Percentiles rank a stretch among this genome's conserved stretches.
These are phyloP conservation scores for Spilogale gracilis DNA, from an alignment of 2,113 vertebrate species.

Conservation along the genomic window DNA sequence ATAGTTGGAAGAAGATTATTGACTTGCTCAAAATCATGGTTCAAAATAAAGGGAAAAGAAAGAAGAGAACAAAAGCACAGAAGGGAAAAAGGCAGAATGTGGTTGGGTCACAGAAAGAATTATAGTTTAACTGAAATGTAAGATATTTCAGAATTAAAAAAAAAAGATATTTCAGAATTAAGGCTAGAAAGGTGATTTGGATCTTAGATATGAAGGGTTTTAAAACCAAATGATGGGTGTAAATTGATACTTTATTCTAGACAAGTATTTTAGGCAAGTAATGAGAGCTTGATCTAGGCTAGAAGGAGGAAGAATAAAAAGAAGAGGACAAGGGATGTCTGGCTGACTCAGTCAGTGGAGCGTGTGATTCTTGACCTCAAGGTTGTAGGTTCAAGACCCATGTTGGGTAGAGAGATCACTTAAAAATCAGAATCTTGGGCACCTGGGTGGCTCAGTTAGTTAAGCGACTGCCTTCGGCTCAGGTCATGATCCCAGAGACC, in stretches of 20 bases:
- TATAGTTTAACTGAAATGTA: conserved; percentile 5
- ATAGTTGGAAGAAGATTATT: background rate
- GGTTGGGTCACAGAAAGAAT: conserved; percentile 15
- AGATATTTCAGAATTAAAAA: background rate
- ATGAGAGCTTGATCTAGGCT: background rate
- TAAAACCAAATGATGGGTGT: background rate
- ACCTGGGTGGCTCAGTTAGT: too few relatives aligned
- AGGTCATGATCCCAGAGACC: too few relatives aligned
- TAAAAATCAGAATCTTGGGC: background rate
- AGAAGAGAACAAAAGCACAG: background rate
- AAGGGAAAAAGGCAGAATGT: background rate
- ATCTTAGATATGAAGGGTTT: conserved; percentile 31
- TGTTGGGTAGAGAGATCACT: background rate
- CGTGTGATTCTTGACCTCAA: background rate
- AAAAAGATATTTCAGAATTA: conserved; percentile 3
- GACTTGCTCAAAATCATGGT: background rate
- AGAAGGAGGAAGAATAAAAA: background rate
- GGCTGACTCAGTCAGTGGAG: background rate
- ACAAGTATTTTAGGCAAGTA: conserved; percentile 11
- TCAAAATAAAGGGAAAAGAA: background rate
- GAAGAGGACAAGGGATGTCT: background rate
- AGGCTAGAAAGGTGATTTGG: conserved; percentile 12
- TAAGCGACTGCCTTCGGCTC: too few relatives aligned
- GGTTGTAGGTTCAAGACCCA: background rate
- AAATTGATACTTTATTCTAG: background rate